Percentiles rank a stretch among this genome's conserved stretches.
phyloP scores from a whole-genome alignment of 2,113 vertebrate genomes.

The Hepsetus odoe region DNA sequence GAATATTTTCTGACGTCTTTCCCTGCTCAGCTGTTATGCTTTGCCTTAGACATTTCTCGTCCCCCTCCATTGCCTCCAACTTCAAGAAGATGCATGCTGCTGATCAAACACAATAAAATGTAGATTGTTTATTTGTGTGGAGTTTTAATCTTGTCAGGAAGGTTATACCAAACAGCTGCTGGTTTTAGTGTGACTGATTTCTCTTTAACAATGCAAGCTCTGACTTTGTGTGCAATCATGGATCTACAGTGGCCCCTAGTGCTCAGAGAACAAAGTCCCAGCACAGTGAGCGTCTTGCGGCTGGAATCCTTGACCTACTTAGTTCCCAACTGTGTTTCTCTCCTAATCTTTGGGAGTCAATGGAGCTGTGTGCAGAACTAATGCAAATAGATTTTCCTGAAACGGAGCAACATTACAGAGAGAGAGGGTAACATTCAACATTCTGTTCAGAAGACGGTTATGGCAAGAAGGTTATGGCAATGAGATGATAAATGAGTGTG shows the following conservation, averaged over 20 bases:
- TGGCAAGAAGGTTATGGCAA: slow-evolving; percentile 3
- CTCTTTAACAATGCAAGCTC: slow-evolving; percentile 16
- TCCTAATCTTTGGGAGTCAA: slow-evolving; percentile 51
- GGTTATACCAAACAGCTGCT: slow-evolving; percentile 48
- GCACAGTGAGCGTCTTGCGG: background rate
- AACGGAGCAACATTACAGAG: slow-evolving; percentile 37
- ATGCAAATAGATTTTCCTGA: slow-evolving; percentile 50
- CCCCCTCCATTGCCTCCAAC: background rate
- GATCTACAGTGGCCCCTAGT: slow-evolving; percentile 60
- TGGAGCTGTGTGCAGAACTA: slow-evolving; percentile 51
- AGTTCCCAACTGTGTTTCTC: slow-evolving; percentile 44
- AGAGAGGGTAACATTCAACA: background rate
- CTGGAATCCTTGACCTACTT: slow-evolving; percentile 63
- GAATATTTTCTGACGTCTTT: background rate
- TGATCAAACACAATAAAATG: slow-evolving; percentile 46
- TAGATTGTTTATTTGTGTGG: slow-evolving; percentile 47
- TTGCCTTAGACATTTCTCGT: background rate
- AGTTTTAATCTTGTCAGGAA: slow-evolving; percentile 50
- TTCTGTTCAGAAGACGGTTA: background rate
- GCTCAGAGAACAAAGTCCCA: slow-evolving; percentile 23
- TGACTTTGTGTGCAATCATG: slow-evolving; percentile 27
- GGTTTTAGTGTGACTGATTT: slow-evolving; percentile 38
- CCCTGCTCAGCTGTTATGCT: background rate
- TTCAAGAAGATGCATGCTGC: slow-evolving; percentile 29
- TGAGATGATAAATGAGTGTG: background rate